A percentile compares a stretch with the other conserved stretches of the same genome.
These are phyloP conservation scores for Drosophila chauvacae DNA, from an alignment of 1,140 invertebrate genomes.

Conservation along the genomic window DNA sequence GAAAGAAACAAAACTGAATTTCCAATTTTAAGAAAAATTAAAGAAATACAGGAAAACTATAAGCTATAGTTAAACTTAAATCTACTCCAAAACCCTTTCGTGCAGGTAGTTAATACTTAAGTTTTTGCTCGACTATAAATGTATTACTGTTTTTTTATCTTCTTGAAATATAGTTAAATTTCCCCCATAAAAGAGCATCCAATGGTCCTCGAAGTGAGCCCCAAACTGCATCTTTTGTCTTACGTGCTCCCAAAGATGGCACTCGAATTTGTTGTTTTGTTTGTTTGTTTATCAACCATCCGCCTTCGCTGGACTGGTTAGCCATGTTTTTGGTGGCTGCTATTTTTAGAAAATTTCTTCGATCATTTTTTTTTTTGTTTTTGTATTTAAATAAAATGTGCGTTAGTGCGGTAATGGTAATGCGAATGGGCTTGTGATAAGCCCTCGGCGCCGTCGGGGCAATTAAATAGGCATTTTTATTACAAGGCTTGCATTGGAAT, in stretches of 20 bases:
- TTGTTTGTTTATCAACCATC: conserved; percentile 39
- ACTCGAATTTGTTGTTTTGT: conserved; percentile 43
- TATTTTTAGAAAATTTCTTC: conserved; percentile 78
- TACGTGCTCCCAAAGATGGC: conserved; percentile 20
- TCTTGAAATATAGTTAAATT: not conserved
- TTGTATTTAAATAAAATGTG: conserved; percentile 72
- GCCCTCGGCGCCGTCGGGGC: conserved; percentile 61
- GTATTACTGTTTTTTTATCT: no score
- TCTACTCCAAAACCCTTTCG: not conserved
- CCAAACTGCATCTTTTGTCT: conserved; percentile 34
- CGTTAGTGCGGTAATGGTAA: conserved; percentile 55
- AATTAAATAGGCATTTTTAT: conserved; percentile 77
- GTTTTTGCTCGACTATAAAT: no score
- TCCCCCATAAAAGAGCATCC: conserved; percentile 8
- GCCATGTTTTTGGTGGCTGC: conserved; percentile 29
- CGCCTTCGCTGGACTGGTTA: conserved; percentile 33
- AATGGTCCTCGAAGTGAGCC: not conserved
- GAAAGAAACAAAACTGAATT: no score
- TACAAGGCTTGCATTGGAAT: conserved; percentile 62
- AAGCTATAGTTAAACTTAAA: not conserved
- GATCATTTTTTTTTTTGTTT: not conserved
- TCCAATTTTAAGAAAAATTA: no score
- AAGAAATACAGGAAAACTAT: not conserved
- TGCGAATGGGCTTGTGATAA: conserved; percentile 61
- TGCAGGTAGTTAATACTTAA: no score